Evolutionary conservation across 2,888 invertebrate genomes (phyloP), one percentile per base, ranked within the genome.

Genomic region (Lasioglossum marginatum): DNA sequence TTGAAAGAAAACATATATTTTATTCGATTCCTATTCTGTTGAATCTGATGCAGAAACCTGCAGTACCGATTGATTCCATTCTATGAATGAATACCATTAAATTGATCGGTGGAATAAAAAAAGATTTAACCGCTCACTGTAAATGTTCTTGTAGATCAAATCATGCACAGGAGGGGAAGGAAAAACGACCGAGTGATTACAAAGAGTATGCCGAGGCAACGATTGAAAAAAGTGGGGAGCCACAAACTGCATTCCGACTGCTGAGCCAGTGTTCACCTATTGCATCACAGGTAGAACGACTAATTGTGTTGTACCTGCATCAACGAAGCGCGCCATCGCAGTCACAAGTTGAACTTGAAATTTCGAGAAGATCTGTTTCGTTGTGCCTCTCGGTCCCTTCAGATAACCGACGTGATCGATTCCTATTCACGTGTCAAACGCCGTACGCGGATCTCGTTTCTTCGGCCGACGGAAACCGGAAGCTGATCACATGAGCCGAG

Each of bases 221-320:
- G 68, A 72, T 88, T 77, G 85, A 81, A 79, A 90, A 78, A 89
- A 82, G 87, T 82, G 89, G 85, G 87, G 88, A 79, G 72, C 23
- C 37, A 81, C 66, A 70, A 80, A 74, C 37, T 66, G 83, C 78
- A 76, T 79, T 76, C 77, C 43, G 74, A 73, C 76, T 83, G 88
- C 72, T 85, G 84, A 84, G 83, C 90, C 88, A 70, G 90, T 88
- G 91, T 91, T 88, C 89, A 82, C 85, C 80, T 83, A 86, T 84
- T 77, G 85, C 82, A 87, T 78, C 87, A 88, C 91, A 91, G 92
- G 91, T 93, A 89, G 93, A 93, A 90, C 87, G 80, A 84, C 90
- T 94, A 94, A 94, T 94, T 94, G 93, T 91, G 91, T 91, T 92
- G 90, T 89, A 94, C 94, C 93, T 94, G 94, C 78, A 87, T 72